Percentiles rank a stretch among this genome's conserved stretches.
Evolutionary conservation across 2,888 invertebrate genomes (phyloP).

Genomic region (Nemotelus pantherinus): DNA sequence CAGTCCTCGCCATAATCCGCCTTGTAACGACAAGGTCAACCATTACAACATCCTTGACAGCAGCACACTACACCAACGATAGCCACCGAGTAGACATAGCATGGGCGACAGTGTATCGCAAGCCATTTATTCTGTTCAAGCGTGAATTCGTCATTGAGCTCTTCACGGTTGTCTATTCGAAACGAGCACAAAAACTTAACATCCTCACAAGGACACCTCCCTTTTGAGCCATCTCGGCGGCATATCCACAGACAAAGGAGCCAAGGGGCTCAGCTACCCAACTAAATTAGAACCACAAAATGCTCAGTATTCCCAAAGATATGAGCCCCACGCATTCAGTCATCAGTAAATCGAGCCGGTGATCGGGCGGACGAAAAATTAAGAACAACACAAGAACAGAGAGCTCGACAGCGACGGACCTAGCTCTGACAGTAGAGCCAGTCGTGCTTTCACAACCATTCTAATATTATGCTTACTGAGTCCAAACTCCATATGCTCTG

Average conservation of each 20-base stretch:
- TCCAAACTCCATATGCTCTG: constrained; percentile 18
- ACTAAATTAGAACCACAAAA: neutral
- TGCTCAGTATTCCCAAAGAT: constrained; percentile 2
- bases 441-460: constrained; percentile 12
- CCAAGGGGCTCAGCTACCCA: neutral
- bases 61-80: neutral
- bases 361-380: neutral
- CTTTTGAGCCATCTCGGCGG: neutral
- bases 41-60: neutral
- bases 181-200: neutral
- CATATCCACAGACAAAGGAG: neutral
- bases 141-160: constrained; percentile 27
- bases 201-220: neutral
- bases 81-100: neutral
- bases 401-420: neutral
- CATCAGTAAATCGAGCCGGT: constrained; percentile 31
- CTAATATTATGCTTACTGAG: constrained; percentile 37
- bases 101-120: neutral
- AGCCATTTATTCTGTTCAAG: constrained; percentile 3
- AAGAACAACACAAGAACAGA: neutral
- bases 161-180: neutral
- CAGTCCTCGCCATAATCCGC: constrained; percentile 24
- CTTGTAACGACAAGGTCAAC: constrained; percentile 31
- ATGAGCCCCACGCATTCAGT: neutral
- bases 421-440: neutral